These are phyloP conservation scores for Plectropomus leopardus DNA, from an alignment of 2,113 vertebrate genomes.

Conservation along the genomic window DNA sequence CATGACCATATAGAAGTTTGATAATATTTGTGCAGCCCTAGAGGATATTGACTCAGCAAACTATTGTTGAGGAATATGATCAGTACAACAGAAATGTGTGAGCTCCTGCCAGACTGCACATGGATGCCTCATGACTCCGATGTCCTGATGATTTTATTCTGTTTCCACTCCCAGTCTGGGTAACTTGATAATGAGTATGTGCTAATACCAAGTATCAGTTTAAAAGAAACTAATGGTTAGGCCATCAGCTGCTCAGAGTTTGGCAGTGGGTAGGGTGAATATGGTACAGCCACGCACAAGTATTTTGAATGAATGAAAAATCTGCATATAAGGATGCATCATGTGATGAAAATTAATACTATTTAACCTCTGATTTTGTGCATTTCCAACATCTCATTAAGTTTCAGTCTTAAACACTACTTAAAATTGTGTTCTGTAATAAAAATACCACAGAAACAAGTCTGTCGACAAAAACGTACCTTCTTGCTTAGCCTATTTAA, in stretches of 20 bases:
- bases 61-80: neutral
- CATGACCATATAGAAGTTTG: too few relatives aligned
- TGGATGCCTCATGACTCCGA: slow-evolving; percentile 3
- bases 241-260: neutral
- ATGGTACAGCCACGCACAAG: neutral
- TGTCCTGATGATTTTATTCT: neutral
- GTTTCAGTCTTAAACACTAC: too few relatives aligned
- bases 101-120: neutral
- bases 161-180: neutral
- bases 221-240: neutral
- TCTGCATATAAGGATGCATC: neutral
- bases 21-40: too few relatives aligned
- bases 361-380: neutral
- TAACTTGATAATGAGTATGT: neutral
- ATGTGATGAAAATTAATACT: neutral
- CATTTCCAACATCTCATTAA: neutral
- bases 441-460: neutral
- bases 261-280: neutral
- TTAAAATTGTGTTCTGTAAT: neutral
- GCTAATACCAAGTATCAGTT: neutral
- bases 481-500: neutral
- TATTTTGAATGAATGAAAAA: neutral
- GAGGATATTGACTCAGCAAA: too few relatives aligned
- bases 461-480: neutral
- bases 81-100: neutral